A percentile compares a stretch with the other conserved stretches of the same genome.
Evolutionary conservation across 2,888 invertebrate genomes (phyloP).

Genomic region (Melanchra persicariae): DNA sequence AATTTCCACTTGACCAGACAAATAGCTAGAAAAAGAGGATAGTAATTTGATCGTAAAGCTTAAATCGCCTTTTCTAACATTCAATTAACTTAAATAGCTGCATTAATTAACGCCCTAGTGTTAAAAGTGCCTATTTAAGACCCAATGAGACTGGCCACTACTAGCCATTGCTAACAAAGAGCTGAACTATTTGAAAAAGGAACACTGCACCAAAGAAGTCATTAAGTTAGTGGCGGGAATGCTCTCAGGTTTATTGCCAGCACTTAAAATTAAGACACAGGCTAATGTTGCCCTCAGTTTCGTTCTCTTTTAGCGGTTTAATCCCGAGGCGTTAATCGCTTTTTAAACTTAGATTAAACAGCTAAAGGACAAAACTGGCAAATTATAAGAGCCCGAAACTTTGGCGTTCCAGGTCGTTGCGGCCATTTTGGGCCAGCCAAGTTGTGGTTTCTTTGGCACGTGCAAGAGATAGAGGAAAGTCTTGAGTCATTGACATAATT

Average conservation of each 20-base stretch:
- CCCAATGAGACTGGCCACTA: conserved; percentile 18
- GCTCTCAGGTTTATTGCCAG: conserved; percentile 53
- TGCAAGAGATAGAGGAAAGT: conserved; percentile 26
- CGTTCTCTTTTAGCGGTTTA: conserved; percentile 52
- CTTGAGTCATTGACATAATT: conserved; percentile 36
- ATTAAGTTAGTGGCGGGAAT: conserved; percentile 52
- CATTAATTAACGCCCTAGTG: conserved; percentile 6
- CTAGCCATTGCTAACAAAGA: conserved; percentile 30
- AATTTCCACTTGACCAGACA: too few species aligned
- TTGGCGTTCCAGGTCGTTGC: conserved; percentile 45
- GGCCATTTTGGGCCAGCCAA: conserved; percentile 25
- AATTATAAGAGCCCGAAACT: conserved; percentile 55
- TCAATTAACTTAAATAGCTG: conserved; percentile 17
- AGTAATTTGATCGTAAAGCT: not conserved
- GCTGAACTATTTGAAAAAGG: conserved; percentile 34
- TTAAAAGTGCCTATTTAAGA: conserved; percentile 33
- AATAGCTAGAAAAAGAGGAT: too few species aligned
- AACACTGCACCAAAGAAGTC: conserved; percentile 35
- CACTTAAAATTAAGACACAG: conserved; percentile 58
- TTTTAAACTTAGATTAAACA: conserved; percentile 66
- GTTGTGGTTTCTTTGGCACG: conserved; percentile 43
- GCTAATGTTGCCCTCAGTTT: conserved; percentile 45
- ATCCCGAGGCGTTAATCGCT: conserved; percentile 61
- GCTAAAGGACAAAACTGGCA: conserved; percentile 31
- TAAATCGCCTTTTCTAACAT: not conserved